Conservation (phyloP, 2,797 vertebrate genomes). For the Buceros bicornis region DNA sequence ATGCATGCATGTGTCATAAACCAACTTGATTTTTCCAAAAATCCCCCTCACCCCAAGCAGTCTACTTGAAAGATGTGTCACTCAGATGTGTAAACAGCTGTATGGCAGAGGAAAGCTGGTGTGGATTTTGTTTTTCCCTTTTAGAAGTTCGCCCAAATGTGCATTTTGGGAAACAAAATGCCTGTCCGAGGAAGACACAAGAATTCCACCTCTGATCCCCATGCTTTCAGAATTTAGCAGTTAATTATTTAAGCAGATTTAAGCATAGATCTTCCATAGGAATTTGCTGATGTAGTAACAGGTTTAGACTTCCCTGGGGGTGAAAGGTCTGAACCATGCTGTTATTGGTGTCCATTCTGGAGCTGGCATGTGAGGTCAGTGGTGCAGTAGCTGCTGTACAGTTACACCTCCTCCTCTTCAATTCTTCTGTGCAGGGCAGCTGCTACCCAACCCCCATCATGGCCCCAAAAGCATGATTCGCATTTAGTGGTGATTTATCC, state of each 20-base stretch:
- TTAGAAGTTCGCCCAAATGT: background rate
- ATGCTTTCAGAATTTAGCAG: background rate
- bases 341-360: background rate
- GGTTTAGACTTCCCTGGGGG: background rate
- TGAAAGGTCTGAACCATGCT: background rate
- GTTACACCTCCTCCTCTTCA: background rate
- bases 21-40: background rate
- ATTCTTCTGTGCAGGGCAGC: background rate
- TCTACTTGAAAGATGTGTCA: background rate
- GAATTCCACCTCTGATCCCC: background rate
- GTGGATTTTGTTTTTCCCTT: background rate
- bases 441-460: background rate
- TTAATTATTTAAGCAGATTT: background rate
- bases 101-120: background rate
- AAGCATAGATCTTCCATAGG: background rate
- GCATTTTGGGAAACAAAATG: background rate
- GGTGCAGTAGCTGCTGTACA: background rate
- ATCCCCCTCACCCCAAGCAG: background rate
- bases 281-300: background rate
- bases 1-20: background rate
- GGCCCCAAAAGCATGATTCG: background rate
- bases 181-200: background rate
- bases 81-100: background rate
- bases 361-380: background rate
- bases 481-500: background rate